Conservation (phyloP, 1,140 invertebrate species). For the Mizuhopecten yessoensis region DNA sequence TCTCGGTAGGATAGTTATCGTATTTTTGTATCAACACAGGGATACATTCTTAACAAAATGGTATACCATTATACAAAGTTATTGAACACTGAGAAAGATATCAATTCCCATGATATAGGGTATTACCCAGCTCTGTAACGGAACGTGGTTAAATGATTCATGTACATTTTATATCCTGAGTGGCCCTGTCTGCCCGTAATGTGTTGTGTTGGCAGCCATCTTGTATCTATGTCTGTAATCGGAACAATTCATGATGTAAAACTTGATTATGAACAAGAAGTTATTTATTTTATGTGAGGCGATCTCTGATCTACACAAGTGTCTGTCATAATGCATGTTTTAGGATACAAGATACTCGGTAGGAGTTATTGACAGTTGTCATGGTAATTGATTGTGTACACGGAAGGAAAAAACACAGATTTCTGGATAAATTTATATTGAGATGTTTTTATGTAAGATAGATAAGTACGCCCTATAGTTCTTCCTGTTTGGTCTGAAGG, state of each 20-base stretch:
- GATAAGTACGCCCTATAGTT: background rate
- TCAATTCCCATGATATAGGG: background rate
- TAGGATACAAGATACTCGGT: background rate
- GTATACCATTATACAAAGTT: background rate
- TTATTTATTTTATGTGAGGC: conserved; percentile 38
- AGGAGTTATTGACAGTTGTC: background rate
- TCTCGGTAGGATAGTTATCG: background rate
- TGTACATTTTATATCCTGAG: background rate
- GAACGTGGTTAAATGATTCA: background rate
- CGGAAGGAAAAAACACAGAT: background rate
- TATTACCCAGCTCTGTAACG: background rate
- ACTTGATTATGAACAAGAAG: background rate
- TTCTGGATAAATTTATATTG: background rate
- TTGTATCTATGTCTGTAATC: conserved; percentile 39
- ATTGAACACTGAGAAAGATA: background rate
- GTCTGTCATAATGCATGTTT: background rate
- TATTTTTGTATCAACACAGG: background rate
- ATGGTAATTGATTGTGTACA: background rate
- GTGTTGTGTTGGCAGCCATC: background rate
- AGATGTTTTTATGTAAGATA: background rate
- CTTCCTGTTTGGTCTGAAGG: background rate
- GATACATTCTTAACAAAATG: background rate
- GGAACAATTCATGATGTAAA: conserved; percentile 5
- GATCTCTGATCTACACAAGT: background rate
- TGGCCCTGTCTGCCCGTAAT: background rate